These are phyloP conservation scores for Hoplias malabaricus DNA, from an alignment of 2,113 vertebrate genomes.

Conservation along the genomic window DNA sequence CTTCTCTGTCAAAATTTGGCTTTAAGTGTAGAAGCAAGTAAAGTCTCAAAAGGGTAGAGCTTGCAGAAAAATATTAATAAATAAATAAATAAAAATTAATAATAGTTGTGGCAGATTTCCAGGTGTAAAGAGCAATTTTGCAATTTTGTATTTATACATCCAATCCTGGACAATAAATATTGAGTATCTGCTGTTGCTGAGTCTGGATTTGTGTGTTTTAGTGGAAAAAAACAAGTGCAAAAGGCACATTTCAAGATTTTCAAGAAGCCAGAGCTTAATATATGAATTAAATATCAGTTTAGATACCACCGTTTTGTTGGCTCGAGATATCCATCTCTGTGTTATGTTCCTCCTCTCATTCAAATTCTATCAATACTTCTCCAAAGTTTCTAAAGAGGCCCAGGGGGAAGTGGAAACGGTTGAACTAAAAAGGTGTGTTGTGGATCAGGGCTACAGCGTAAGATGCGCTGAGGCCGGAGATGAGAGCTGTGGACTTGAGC, in stretches of 20 bases:
- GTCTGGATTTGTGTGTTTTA: neutral
- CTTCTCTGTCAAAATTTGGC: conserved; percentile 27
- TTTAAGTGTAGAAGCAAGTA: neutral
- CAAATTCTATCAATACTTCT: neutral
- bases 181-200: neutral
- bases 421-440: conserved; percentile 45
- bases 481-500: conserved; percentile 37
- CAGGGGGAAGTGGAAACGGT: neutral
- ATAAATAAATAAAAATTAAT: neutral
- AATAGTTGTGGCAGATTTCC: neutral
- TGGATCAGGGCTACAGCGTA: conserved; percentile 2
- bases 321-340: neutral
- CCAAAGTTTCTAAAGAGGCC: neutral
- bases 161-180: neutral
- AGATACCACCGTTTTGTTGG: neutral
- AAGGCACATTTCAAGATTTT: neutral
- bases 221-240: neutral
- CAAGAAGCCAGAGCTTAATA: too few species aligned
- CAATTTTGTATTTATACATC: neutral
- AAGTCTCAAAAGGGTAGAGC: conserved; percentile 14
- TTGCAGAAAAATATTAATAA: conserved; percentile 5
- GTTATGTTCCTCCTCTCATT: neutral
- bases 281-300: neutral
- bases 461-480: neutral
- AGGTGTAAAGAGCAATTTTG: neutral